Base-by-base conservation (phyloP, 2,113 vertebrate genomes). In the Centropristis striata region DNA sequence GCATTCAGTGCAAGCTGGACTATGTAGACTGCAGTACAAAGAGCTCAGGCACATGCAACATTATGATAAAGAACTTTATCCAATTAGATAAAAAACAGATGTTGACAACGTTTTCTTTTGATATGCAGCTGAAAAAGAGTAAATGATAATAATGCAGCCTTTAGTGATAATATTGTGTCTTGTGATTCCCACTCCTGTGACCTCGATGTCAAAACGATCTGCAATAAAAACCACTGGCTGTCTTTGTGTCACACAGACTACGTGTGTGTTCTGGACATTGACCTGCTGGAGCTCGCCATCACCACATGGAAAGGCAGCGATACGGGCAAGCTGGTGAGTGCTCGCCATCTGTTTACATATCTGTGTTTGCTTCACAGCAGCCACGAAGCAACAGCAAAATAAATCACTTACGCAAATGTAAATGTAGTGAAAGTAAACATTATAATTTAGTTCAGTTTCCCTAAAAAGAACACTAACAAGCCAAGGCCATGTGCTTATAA, bases 241-340 rank as follows among this genome's bases (percentile, higher is more conserved):
- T 66, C 7, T 84, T 27, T 84, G 28, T 60, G 58, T 70, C 61
- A 13, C 47, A 32, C 86, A 98, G 97, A 98, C 90, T 98, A 97
- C 11, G 94, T 98, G 65, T 98, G 97, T 67, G 95, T 97, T 41
- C 81, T 98, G 93, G 97, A 97, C 41, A 96, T 98, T 27, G 97
- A 98, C 86, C 93, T 98, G 47, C 90, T 98, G 78, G 97, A 98
- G 68, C 92, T 98, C 15, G 96, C 96, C 65, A 97, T 98, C 90
- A 98, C 96, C 79, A 98, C 97, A 28, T 97, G 97, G 96, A 98
- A 97, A 86, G 97, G 97, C 80, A 94, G 88, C 51, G 46, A 95
- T 0, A 90, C 89, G 0, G 96, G 94, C 18, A 97, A 95, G 80
- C 93, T 96, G 93, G 97, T 97, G 85, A 93, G 96, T 80, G 18